Evolutionary conservation across 2,797 vertebrate genomes (phyloP), one percentile per base, ranked within the genome.

Genomic region (Nannoperca australis): DNA sequence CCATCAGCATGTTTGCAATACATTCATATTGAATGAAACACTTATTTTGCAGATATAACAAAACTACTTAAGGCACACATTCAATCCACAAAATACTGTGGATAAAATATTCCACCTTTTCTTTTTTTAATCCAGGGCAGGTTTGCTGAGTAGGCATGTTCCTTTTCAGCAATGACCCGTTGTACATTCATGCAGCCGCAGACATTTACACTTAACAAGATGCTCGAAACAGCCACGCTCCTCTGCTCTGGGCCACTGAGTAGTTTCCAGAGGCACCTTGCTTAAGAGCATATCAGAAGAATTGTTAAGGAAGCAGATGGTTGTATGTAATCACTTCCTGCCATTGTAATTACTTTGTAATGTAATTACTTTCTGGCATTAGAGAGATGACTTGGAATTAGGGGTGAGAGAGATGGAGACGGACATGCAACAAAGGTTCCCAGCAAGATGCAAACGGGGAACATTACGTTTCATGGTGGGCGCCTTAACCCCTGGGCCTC

Each of bases 71-170:
- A 76, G 54, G 55, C 40, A 64, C n/a, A 24, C 53, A 44, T 27
- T 18, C 9, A 70, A 66, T 36, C 44, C 42, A 54, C 22, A 54
- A 20, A 55, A 56, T 44, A 38, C 17, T 27, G 11, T 10, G n/a
- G 58, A n/a, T 76, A 14, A 60, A 81, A 70, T 56, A 54, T 53
- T 69, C 20, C 3, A 63, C 15, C 40, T 30, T 20, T 38, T 36
- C 9, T 38, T 62, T 15, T 30, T 60, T n/a, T 10, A 59, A 71
- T 50, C 65, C 60, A n/a, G 15, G 4, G 18, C 20, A 58, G 9
- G 22, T 47, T 68, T 81, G 78, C 78, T 69, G 22, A 79, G 72
- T 45, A 7, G 44, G 60, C 73, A 22, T 55, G 49, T 75, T 53
- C 18, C 22, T 42, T 56, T 77, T 51, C 50, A 51, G 55, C 59